Evolutionary conservation across 2,888 invertebrate species (phyloP), one percentile per base, ranked within the genome.

Genomic region (Tipula helvola): DNA sequence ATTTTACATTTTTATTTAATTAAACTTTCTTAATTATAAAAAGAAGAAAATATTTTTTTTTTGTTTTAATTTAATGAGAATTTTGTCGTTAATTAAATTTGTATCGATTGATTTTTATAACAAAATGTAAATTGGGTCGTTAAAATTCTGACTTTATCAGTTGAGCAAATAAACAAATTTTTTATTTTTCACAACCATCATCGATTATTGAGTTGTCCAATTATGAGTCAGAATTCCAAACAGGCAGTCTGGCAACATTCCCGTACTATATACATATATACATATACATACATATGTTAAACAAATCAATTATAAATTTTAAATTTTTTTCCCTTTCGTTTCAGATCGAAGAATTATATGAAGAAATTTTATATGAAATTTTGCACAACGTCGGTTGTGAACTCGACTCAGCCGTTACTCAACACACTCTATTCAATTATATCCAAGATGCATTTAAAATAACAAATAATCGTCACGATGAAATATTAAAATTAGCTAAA

Each of bases 341-440:
- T 16, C 92, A 96, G 96, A 95, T 97, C 89, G 97, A 97, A 90
- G 97, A 97, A 92, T 93, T 97, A 28, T 97, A 97, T 91, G 93
- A 95, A 89, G 96, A 97, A 91, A 93, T 97, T 87, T 92, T 97
- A 87, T 97, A 95, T 90, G 96, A 97, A 92, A 95, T 96, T 87
- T 92, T 96, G 87, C 96, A 97, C 92, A 96, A 96, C 91, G 95
- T 97, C 89, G 97, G 97, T 87, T 95, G 95, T 91, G 95, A 96
- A 91, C 94, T 94, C 88, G 93, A 93, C 52, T 94, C 94, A 87
- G 95, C 96, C 88, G 94, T 95, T 52, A 94, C 95, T 41, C 94
- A 94, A 90, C 94, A 94, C 86, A 93, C 93, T 0, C 92, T 97
- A 89, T 93, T 96, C 89, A 93, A 94, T 71, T 96, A 96, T 90